phyloP scores from a whole-genome alignment of 2,888 invertebrate species.

The Mesorhabditis belari region DNA sequence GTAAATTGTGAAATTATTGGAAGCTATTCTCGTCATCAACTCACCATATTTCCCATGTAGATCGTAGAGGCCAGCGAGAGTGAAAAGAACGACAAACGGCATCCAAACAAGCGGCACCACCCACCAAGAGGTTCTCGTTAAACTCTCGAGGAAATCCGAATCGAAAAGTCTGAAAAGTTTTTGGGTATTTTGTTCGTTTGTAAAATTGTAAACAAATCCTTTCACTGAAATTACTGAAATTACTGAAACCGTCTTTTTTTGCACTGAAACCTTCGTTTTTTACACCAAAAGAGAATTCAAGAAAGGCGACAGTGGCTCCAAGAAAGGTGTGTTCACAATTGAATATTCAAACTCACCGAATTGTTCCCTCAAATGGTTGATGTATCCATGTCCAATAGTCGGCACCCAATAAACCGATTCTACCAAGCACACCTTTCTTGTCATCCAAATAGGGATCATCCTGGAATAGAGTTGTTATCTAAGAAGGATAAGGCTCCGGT shows the following conservation, averaged over 20 bases:
- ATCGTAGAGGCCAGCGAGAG: constrained; percentile 16
- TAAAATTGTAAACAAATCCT: background rate
- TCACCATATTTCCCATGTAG: constrained; percentile 14
- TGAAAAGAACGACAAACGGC: constrained; percentile 39
- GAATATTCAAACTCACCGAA: constrained; percentile 24
- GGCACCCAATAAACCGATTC: constrained; percentile 54
- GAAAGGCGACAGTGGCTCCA: background rate
- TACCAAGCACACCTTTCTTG: constrained; percentile 53
- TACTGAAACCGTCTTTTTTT: background rate
- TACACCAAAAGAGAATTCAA: background rate
- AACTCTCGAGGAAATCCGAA: constrained; percentile 40
- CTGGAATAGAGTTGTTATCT: constrained; percentile 30
- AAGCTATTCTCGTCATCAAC: background rate
- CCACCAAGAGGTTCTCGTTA: constrained; percentile 36
- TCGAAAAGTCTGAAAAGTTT: constrained; percentile 51
- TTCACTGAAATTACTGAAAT: too few species aligned
- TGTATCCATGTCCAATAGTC: constrained; percentile 57
- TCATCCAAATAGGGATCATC: constrained; percentile 53
- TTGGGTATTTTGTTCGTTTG: background rate
- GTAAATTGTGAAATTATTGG: background rate
- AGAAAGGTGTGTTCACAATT: background rate
- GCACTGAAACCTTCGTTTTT: background rate
- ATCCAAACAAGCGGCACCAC: constrained; percentile 48
- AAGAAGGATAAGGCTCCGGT: too few species aligned
- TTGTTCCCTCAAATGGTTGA: constrained; percentile 54